Base-by-base conservation (phyloP, 1,140 invertebrate species). In the Drosophila novamexicana region DNA sequence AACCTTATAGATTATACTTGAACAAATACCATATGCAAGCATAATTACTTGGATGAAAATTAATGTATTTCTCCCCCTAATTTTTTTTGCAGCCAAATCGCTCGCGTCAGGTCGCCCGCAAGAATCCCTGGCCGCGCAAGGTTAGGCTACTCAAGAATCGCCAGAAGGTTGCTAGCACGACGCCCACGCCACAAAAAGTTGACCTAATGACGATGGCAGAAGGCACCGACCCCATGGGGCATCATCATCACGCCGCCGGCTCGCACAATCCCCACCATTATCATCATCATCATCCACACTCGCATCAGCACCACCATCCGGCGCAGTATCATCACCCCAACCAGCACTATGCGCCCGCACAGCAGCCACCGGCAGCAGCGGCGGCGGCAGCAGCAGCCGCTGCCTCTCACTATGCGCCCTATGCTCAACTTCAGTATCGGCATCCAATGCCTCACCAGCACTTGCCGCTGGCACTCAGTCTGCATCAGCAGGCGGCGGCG, bases 181-280 rank as follows among this genome's bases (percentile, higher is more conserved):
- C 63, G 81, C 69, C 76, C 39, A 67, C 57, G 70, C 44, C 74
- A 75, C 78, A 90, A 85, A 90, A 82, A 76, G 76, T 90, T 84
- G 85, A 92, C 91, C 90, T 91, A 77, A 92, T 92, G 91, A 92
- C 91, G 90, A 92, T 92, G 91, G 91, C 91, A 82, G 91, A 92
- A 91, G 90, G 91, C 79, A 92, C 85, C 81, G 91, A 92, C 91
- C 91, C 91, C 71, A 92, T 92, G 89, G 91, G 91, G 89, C 90
- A 92, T 90, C 91, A 92, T 79, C 85, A 85, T 71, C 73, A 81
- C 73, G 71, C 88, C 74, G 76, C 81, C 72, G 81, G 90, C 75
- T 81, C 84, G 61, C 88, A 92, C 71, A 88, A 92, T 66, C 81
- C 75, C 52, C 86, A 89, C 54, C 72, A 75, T 10, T 65, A 89